Evolutionary conservation across 2,113 vertebrate genomes (phyloP).

Genomic region (Malurus alboscapulatus): DNA sequence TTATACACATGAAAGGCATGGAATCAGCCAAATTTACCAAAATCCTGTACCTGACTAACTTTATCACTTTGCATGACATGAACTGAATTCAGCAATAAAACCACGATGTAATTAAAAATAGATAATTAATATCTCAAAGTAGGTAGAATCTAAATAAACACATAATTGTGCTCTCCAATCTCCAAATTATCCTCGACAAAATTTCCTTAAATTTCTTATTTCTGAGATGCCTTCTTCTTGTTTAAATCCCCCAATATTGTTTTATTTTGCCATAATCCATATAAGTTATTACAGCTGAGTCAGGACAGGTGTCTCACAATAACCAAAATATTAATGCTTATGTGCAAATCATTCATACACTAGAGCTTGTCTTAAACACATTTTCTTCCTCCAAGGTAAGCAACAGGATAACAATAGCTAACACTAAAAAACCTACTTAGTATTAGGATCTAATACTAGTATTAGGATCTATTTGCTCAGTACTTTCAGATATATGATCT

Average conservation of each 20-base stretch:
- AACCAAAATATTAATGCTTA: neutral
- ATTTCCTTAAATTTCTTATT: neutral
- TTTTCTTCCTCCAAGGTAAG: neutral
- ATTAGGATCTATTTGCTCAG: neutral
- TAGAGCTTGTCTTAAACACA: neutral
- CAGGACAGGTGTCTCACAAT: neutral
- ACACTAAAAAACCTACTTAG: neutral
- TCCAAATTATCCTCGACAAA: neutral
- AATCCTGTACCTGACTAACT: neutral
- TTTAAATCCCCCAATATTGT: neutral
- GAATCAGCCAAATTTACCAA: neutral
- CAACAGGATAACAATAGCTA: neutral
- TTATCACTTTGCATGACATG: neutral
- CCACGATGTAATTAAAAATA: neutral
- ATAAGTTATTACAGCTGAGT: neutral
- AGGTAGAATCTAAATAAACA: neutral
- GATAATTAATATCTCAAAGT: neutral
- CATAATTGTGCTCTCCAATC: neutral
- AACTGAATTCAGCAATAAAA: neutral
- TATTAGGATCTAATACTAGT: neutral
- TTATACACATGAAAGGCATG: neutral
- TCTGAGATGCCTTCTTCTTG: neutral
- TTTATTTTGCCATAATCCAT: neutral
- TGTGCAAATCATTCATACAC: neutral
- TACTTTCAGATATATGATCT: neutral